Evolutionary conservation across 2,888 invertebrate species (phyloP), one percentile per base, ranked within the genome.

Genomic region (Parapristionchus giblindavisi): DNA sequence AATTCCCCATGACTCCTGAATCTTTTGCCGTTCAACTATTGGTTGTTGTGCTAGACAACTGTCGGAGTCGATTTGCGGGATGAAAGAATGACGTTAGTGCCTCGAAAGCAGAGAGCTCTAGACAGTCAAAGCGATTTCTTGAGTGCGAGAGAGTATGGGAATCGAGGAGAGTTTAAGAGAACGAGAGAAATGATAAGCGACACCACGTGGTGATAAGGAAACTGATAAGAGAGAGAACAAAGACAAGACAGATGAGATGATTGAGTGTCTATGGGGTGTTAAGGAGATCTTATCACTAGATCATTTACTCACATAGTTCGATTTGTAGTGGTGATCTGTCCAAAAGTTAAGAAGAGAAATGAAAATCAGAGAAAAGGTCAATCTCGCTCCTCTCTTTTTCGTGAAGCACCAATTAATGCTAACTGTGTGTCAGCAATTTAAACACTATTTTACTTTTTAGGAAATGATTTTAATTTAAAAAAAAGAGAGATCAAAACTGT

Each of bases 121-220:
- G 60, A n/a, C 27, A 40, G 40, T 27, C 43, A 40, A 40, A 27
- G 63, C 38, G 63, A 63, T 63, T 29, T 11, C 40, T 40, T 63
- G 63, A 36, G 61, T 29, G 29, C 1, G 63, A 63, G 40, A 63
- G 40, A 63, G 40, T 63, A 38, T 58, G 63, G 14, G 40, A 27
- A 36, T 40, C 3, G 6, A n/a, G n/a, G 63, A 63, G 63, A 40
- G n/a, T 43, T 38, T 21, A n/a, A 63, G 40, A 63, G 63, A 63
- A n/a, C 27, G 63, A 27, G 63, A 63, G 63, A 21, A 40, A 63
- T 38, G 60, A 61, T 34, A 61, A 36, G 36, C 3, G 52, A 27
- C 14, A 8, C 63, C 61, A 63, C 63, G 63, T 63, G 63, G 63
- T 63, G 63, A 63, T 63, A 63, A 63, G 63, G 43, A 29, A 27